Percentiles rank a stretch among this genome's conserved stretches.
phyloP scores from a whole-genome alignment of 1,140 invertebrate genomes.

The Matsumurasca onukii region DNA sequence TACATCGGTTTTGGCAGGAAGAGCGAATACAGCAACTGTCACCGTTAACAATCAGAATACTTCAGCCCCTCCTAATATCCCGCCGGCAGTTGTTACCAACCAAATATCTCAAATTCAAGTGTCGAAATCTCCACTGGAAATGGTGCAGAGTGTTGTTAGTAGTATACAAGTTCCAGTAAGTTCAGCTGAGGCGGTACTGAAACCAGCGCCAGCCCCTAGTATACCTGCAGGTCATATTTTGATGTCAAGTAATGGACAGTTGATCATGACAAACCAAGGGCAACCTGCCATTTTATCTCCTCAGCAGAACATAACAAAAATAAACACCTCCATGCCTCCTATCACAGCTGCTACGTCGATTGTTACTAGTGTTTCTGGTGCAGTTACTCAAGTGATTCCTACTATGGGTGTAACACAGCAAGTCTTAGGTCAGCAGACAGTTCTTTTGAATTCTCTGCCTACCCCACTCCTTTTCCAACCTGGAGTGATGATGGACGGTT shows the following conservation, averaged over 20 bases:
- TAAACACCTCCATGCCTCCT: constrained; percentile 60
- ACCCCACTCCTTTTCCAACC: constrained; percentile 75
- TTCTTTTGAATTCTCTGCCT: constrained; percentile 78
- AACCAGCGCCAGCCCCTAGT: constrained; percentile 39
- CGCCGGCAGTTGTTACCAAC: constrained; percentile 19
- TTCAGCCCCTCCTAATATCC: neutral
- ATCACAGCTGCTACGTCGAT: constrained; percentile 65
- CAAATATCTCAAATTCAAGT: constrained; percentile 33
- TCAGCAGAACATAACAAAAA: constrained; percentile 54
- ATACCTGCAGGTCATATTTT: constrained; percentile 68
- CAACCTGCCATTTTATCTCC: constrained; percentile 33
- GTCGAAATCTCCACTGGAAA: constrained; percentile 72
- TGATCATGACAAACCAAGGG: constrained; percentile 60
- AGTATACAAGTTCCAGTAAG: constrained; percentile 62
- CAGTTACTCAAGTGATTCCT: constrained; percentile 60
- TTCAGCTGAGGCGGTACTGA: constrained; percentile 36
- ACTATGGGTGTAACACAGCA: constrained; percentile 56
- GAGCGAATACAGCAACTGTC: constrained; percentile 70
- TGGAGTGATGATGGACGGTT: constrained; percentile 65
- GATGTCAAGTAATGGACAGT: constrained; percentile 70
- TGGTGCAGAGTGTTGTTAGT: constrained; percentile 78
- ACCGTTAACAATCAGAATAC: constrained; percentile 56
- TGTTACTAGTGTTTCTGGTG: constrained; percentile 68
- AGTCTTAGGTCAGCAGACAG: constrained; percentile 71
- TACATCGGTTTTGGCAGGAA: constrained; percentile 72